Conservation (phyloP, 2,888 invertebrate species). For the Amitus sp. region DNA sequence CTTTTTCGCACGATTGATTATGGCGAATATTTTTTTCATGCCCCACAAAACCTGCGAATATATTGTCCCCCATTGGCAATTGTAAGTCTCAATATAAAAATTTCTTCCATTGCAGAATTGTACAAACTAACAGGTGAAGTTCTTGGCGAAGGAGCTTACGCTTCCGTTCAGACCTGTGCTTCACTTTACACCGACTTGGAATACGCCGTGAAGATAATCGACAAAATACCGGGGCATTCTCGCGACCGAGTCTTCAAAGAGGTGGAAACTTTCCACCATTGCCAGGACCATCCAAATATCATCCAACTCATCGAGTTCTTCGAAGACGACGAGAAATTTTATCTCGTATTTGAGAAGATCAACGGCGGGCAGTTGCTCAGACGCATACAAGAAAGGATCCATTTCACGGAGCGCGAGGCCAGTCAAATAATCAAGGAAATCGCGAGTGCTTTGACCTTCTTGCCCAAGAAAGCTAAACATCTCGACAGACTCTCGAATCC, state of each 20-base stretch:
- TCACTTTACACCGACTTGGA: slow-evolving; percentile 92
- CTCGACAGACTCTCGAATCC: no score
- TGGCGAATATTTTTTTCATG: no score
- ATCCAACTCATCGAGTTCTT: slow-evolving; percentile 97
- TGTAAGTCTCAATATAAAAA: no score
- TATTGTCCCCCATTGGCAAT: no score
- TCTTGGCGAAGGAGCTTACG: slow-evolving; percentile 96
- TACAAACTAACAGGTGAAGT: slow-evolving; percentile 96
- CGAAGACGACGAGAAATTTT: slow-evolving; percentile 96
- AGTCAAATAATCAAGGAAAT: slow-evolving; percentile 94
- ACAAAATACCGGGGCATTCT: slow-evolving; percentile 94
- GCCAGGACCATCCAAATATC: slow-evolving; percentile 97
- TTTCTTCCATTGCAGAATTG: slow-evolving; percentile 75
- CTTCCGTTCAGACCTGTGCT: slow-evolving; percentile 93
- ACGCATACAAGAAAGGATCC: slow-evolving; percentile 92
- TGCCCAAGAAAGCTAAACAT: slow-evolving; percentile 85
- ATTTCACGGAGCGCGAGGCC: slow-evolving; percentile 96
- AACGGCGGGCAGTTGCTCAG: slow-evolving; percentile 93
- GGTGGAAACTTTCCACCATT: slow-evolving; percentile 98
- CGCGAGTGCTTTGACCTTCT: slow-evolving; percentile 92
- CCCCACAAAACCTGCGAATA: no score
- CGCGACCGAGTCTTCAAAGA: slow-evolving; percentile 96
- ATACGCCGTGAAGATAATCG: slow-evolving; percentile 97
- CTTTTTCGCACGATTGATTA: no score
- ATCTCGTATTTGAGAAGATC: slow-evolving; percentile 98